phyloP scores from a whole-genome alignment of 1,140 invertebrate species.

The Drosophila melanica region DNA sequence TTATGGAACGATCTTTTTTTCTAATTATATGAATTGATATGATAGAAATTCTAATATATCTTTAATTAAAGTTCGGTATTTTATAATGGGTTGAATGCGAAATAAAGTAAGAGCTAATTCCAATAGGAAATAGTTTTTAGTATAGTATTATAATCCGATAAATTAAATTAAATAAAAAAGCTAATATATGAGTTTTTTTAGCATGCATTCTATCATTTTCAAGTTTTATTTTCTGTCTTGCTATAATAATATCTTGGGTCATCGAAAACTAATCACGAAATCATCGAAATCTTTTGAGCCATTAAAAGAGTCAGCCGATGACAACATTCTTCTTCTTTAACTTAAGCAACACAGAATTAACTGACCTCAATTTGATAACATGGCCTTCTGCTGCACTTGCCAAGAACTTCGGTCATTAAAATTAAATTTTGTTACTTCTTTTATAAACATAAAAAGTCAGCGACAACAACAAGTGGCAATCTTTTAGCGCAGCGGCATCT shows the following conservation, averaged over 20 bases:
- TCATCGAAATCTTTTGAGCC: not conserved
- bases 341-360: not conserved
- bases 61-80: no score
- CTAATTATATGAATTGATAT: no score
- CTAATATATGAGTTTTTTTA: no score
- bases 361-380: slow-evolving; percentile 1
- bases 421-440: slow-evolving; percentile 30
- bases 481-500: slow-evolving; percentile 1
- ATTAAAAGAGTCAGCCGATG: not conserved
- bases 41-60: not conserved
- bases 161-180: no score
- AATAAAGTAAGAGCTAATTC: no score
- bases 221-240: not conserved
- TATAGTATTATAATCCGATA: no score
- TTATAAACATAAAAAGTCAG: slow-evolving; percentile 18
- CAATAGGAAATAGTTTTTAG: no score
- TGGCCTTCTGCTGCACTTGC: slow-evolving; percentile 20
- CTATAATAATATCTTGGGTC: not conserved
- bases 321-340: not conserved
- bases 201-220: no score
- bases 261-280: not conserved
- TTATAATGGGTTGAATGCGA: no score
- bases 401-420: slow-evolving; percentile 41
- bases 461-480: slow-evolving; percentile 24
- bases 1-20: no score